Evolutionary conservation across 2,797 vertebrate species (phyloP), one percentile per base, ranked within the genome.

Genomic region (Nothura maculosa): DNA sequence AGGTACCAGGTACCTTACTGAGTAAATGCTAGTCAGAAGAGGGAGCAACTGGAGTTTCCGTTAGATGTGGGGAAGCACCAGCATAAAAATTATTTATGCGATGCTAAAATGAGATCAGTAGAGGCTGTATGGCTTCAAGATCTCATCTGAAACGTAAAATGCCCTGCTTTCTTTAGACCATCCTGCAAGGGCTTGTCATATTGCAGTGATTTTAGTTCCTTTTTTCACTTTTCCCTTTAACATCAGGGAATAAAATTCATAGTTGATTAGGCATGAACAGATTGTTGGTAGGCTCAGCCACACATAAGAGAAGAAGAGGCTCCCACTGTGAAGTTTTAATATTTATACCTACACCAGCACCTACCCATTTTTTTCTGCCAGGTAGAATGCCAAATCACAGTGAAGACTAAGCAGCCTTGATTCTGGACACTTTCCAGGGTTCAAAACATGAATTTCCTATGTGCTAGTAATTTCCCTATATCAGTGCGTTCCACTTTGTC

Each of bases 161-260:
- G 42, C 63, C 66, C 12, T 81, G 18, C 48, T 89, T 81, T 81
- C 57, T 85, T 91, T n/a, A 68, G 40, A n/a, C 36, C 70, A 2
- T 61, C 52, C 57, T 94, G 89, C 74, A 88, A 58, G 82, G 58
- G 38, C 84, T 87, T 64, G n/a, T 76, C 86, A 42, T 6, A 50
- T 32, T 0, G 10, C 80, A 78, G 27, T 36, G 11, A 47, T 72
- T 85, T 94, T 85, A 12, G 72, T 81, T 82, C 62, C 42, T 58
- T 90, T 81, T 81, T 85, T 34, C n/a, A 45, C 36, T 90, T 52
- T 84, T 85, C 47, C 60, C 0, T 0, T 72, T 73, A 82, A 24
- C 34, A 36, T 36, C 38, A 82, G 61, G 21, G 50, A 91, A n/a
- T 36, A 87, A 45, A 92, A 85, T 66, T 79, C 11, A 7, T 79